Conservation (phyloP, 2,888 invertebrate genomes). For the Calameuta pallipes region DNA sequence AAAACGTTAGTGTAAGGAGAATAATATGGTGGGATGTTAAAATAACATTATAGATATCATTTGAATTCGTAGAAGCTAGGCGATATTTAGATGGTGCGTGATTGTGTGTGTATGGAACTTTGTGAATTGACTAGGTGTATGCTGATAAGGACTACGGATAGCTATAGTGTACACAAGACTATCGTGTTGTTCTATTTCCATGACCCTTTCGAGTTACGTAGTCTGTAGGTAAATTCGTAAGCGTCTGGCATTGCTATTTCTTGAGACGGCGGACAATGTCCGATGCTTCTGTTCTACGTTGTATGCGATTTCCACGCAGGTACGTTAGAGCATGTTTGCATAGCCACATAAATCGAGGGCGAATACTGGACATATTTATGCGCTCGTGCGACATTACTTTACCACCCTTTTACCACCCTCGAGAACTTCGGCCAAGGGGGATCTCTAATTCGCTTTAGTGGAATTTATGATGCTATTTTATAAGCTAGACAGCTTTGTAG, state of each 20-base stretch:
- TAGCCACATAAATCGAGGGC: slow-evolving; percentile 40
- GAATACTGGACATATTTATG: slow-evolving; percentile 42
- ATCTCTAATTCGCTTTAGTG: slow-evolving; percentile 32
- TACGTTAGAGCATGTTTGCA: slow-evolving; percentile 30
- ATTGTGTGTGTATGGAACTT: neutral
- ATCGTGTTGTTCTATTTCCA: neutral
- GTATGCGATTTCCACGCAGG: slow-evolving; percentile 11
- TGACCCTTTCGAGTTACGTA: neutral
- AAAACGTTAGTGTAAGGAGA: neutral
- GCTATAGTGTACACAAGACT: neutral
- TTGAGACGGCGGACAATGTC: slow-evolving; percentile 1
- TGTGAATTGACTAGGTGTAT: neutral
- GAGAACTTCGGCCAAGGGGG: slow-evolving; percentile 26
- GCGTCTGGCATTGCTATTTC: neutral
- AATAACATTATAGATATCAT: neutral
- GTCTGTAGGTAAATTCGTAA: slow-evolving; percentile 1
- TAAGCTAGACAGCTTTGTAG: neutral
- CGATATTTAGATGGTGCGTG: neutral
- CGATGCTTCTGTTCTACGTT: neutral
- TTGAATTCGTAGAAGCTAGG: neutral
- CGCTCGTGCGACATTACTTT: slow-evolving; percentile 38
- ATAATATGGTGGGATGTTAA: no score
- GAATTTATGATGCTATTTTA: slow-evolving; percentile 8
- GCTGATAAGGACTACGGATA: neutral
- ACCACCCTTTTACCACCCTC: slow-evolving; percentile 11